Conservation (phyloP, 2,888 invertebrate genomes). For the Saturnia japonica region DNA sequence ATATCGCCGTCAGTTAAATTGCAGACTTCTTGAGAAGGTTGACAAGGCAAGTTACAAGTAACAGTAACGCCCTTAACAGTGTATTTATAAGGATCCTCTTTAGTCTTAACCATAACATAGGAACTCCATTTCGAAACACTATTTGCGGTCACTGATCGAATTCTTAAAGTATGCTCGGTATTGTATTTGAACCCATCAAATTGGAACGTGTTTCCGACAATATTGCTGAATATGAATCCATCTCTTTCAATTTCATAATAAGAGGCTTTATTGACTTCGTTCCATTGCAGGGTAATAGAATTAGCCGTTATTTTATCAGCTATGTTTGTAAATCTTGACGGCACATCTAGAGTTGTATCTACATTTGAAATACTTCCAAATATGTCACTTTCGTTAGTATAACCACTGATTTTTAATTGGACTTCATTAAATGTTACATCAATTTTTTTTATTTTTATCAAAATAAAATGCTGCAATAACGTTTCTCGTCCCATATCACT, state of each 20-base stretch:
- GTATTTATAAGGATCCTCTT: slow-evolving; percentile 48
- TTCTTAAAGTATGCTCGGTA: slow-evolving; percentile 56
- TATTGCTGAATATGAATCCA: slow-evolving; percentile 56
- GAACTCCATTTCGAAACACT: slow-evolving; percentile 68
- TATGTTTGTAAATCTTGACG: slow-evolving; percentile 41
- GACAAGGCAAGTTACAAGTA: slow-evolving; percentile 49
- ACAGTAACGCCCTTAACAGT: slow-evolving; percentile 50
- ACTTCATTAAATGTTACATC: slow-evolving; percentile 57
- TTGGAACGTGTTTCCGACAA: slow-evolving; percentile 43
- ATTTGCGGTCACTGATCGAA: slow-evolving; percentile 51
- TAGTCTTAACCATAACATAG: slow-evolving; percentile 44
- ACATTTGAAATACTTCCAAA: slow-evolving; percentile 43
- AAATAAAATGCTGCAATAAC: slow-evolving; percentile 53
- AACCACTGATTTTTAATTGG: slow-evolving; percentile 59
- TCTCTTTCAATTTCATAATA: slow-evolving; percentile 71
- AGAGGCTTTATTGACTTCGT: slow-evolving; percentile 36
- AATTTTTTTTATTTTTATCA: slow-evolving; percentile 58
- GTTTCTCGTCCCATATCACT: slow-evolving; percentile 33
- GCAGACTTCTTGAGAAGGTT: slow-evolving; percentile 46
- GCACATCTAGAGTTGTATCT: slow-evolving; percentile 39
- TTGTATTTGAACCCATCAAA: slow-evolving; percentile 52
- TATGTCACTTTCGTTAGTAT: slow-evolving; percentile 43
- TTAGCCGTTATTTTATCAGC: slow-evolving; percentile 46
- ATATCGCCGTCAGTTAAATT: slow-evolving; percentile 46
- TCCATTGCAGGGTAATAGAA: slow-evolving; percentile 56